Base-by-base conservation (phyloP, 2,797 vertebrate species). In the Artibeus jamaicensis region DNA sequence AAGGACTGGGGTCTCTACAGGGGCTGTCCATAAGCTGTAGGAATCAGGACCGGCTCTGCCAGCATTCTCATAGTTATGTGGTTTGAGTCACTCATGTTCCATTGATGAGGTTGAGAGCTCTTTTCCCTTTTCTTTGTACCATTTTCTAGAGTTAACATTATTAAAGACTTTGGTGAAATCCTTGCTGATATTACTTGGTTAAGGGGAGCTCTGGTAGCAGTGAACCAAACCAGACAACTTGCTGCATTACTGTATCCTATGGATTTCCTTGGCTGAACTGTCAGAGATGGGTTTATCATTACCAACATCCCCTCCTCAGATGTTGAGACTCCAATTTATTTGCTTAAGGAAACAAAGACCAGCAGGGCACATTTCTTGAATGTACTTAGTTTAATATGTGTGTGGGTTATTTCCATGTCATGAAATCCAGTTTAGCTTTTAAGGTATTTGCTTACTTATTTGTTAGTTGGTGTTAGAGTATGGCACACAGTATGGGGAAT, bases 341-440 rank as follows among this genome's bases (percentile, higher is more conserved):
- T 94, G 26, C 16, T 78, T 70, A 81, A 42, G 34, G 82, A 90
- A 67, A 37, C 15, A 82, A 32, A 26, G 39, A 21, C 0, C 34
- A 91, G 3, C 0, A 44, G 59, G 50, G 3, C 29, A 48, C 11
- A 46, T 59, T 82, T 88, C 29, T 50, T 89, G 53, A 71, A 77
- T 39, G 2, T 59, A 19, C 21, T 82, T 3, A n/a, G n/a, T n/a
- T n/a, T n/a, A n/a, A n/a, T n/a, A 42, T 86, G 11, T 78, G 7
- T 93, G 26, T 62, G 9, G 73, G 42, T 74, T 15, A 57, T 62
- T 79, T 22, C 46, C 6, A 42, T 44, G 48, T 39, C 34, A 59
- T 93, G 34, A 73, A 94, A 86, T 89, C 22, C 8, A 59, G 9
- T 59, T 87, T 84, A 44, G 39, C 3, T 92, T 78, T 82, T 71